These are phyloP conservation scores for Macropodus opercularis DNA, from an alignment of 2,797 vertebrate species.

Conservation along the genomic window DNA sequence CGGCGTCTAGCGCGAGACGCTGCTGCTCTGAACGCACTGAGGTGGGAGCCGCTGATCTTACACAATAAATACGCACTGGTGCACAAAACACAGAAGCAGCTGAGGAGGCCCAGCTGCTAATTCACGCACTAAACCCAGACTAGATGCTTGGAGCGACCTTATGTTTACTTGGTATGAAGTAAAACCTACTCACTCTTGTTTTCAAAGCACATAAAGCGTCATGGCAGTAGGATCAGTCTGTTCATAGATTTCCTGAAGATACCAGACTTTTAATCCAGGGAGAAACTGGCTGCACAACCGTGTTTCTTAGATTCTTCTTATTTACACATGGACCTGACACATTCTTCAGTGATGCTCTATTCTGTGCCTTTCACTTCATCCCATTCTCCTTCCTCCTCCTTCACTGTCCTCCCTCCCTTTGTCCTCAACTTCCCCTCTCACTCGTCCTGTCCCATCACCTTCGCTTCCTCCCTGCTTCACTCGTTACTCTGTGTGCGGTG, in stretches of 20 bases:
- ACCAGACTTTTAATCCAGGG: slow-evolving; percentile 17
- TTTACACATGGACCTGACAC: background rate
- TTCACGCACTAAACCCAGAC: background rate
- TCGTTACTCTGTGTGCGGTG: slow-evolving; percentile 7
- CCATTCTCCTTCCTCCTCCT: background rate
- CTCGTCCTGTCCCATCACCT: background rate
- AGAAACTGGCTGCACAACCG: background rate
- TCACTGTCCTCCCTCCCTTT: background rate
- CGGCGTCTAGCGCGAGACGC: background rate
- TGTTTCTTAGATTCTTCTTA: background rate
- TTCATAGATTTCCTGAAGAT: too few relatives aligned
- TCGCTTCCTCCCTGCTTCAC: background rate
- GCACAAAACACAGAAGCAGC: background rate
- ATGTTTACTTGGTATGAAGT: too few relatives aligned
- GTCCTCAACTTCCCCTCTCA: slow-evolving; percentile 5
- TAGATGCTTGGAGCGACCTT: background rate
- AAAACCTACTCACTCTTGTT: too few relatives aligned
- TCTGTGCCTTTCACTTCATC: background rate
- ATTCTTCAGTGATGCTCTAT: background rate
- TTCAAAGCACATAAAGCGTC: too few relatives aligned
- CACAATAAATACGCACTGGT: background rate
- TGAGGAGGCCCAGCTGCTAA: background rate
- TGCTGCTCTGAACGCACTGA: background rate
- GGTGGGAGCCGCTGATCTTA: background rate
- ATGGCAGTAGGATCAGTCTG: too few relatives aligned